Conservation (phyloP, 64 coral and sea anemone genomes). For the Dendrophyllia cribrosa region DNA sequence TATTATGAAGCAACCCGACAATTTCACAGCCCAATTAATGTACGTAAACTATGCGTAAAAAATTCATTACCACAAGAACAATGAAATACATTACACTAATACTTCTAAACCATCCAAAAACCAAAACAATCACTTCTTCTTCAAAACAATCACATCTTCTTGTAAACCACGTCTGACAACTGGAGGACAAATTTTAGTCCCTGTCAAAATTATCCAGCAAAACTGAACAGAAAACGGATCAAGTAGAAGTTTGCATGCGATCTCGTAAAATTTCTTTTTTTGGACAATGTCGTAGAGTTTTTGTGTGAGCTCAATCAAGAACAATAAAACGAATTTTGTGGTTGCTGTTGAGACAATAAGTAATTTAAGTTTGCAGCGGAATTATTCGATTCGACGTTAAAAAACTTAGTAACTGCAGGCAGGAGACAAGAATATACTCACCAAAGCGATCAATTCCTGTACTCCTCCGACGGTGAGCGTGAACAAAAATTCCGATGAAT, state of each 20-base stretch:
- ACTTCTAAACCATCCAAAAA: not conserved
- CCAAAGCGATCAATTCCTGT: no score
- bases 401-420: not conserved
- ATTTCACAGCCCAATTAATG: no score
- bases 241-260: no score
- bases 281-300: no score
- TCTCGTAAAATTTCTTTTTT: no score
- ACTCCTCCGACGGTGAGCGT: not conserved
- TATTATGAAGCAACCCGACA: no score
- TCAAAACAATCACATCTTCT: no score
- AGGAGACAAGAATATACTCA: not conserved
- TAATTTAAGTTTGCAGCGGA: not conserved
- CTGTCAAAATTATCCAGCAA: not conserved
- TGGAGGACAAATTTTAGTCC: not conserved
- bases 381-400: not conserved
- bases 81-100: not conserved
- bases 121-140: conserved; percentile 12
- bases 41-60: no score
- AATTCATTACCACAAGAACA: not conserved
- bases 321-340: not conserved
- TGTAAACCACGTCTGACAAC: not conserved
- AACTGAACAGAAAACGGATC: no score
- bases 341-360: not conserved
- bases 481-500: not conserved
- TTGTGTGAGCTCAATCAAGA: not conserved